Conservation (phyloP, 2,113 vertebrate genomes). For the Pungitius pungitius region DNA sequence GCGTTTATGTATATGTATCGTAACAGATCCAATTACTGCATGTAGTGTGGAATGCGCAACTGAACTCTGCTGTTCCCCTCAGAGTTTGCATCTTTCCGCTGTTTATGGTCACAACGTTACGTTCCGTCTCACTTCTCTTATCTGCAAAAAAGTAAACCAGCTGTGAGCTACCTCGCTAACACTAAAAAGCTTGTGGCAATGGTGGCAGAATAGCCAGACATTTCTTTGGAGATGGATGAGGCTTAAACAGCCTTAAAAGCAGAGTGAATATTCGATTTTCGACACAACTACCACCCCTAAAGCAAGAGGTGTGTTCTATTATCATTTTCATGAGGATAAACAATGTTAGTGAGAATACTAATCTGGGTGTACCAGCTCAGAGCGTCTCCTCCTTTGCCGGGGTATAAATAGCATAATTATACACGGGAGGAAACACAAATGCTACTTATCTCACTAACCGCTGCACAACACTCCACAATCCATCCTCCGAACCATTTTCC, state of each 20-base stretch:
- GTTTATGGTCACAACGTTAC: background rate
- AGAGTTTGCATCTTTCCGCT: background rate
- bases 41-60: background rate
- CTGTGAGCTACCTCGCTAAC: background rate
- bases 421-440: constrained; percentile 72
- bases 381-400: constrained; percentile 59
- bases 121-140: background rate
- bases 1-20: background rate
- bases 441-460: constrained; percentile 75
- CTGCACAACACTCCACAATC: constrained; percentile 50
- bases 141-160: background rate
- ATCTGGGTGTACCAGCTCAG: constrained; percentile 70
- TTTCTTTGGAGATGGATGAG: background rate
- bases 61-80: background rate
- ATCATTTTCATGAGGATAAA: constrained; percentile 71
- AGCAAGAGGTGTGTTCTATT: constrained; percentile 63
- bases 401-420: constrained; percentile 78
- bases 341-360: constrained; percentile 72
- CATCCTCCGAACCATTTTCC: constrained; percentile 40
- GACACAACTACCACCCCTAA: constrained; percentile 50
- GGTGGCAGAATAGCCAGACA: background rate
- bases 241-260: background rate
- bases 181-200: background rate
- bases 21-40: background rate
- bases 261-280: background rate